Conservation (phyloP, 2,113 vertebrate genomes). For the Rhinopithecus roxellana region DNA sequence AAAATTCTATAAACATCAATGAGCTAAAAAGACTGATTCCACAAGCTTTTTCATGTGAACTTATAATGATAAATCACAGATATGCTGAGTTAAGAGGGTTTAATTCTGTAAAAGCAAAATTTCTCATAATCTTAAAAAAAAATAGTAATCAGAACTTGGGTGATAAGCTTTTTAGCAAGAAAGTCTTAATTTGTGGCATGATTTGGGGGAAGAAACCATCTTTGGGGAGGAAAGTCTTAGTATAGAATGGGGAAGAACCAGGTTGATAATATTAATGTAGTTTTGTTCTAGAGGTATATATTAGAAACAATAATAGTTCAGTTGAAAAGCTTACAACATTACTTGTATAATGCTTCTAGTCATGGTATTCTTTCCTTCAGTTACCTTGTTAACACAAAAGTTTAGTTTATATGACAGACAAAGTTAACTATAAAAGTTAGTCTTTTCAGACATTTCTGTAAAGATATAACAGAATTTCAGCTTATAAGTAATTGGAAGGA, state of each 20-base stretch:
- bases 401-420: slow-evolving; percentile 70
- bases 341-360: slow-evolving; percentile 91
- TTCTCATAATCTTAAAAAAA: slow-evolving; percentile 74
- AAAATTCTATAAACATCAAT: slow-evolving; percentile 83
- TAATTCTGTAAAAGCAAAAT: slow-evolving; percentile 81
- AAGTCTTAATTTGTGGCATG: slow-evolving; percentile 37
- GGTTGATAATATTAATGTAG: slow-evolving; percentile 79
- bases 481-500: slow-evolving; percentile 7
- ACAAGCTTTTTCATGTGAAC: slow-evolving; percentile 83
- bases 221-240: slow-evolving; percentile 60
- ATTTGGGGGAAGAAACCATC: too few relatives aligned
- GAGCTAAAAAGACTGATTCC: slow-evolving; percentile 81
- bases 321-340: slow-evolving; percentile 87
- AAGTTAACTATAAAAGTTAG: slow-evolving; percentile 74
- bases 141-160: slow-evolving; percentile 86
- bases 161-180: slow-evolving; percentile 83
- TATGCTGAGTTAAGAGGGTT: slow-evolving; percentile 80
- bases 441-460: slow-evolving; percentile 83
- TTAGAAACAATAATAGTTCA: slow-evolving; percentile 78
- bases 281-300: slow-evolving; percentile 75
- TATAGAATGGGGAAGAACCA: slow-evolving; percentile 75
- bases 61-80: slow-evolving; percentile 84
- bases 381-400: slow-evolving; percentile 56
- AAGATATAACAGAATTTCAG: slow-evolving; percentile 65
- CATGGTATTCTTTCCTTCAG: slow-evolving; percentile 20